Conservation (phyloP, 2,797 vertebrate species). For the Rhabdophis nuchalis region DNA sequence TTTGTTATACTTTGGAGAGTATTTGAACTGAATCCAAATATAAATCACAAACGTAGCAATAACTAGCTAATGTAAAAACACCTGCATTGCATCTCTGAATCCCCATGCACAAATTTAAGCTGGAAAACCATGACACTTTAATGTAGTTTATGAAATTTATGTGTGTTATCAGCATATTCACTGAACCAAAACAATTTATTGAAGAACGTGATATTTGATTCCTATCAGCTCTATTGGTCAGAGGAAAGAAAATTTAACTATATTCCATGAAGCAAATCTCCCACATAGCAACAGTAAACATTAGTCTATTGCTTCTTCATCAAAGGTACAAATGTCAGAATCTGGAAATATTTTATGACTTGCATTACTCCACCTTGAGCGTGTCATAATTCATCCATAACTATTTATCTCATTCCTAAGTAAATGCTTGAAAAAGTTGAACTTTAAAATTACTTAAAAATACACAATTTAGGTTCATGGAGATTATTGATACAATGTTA, state of each 20-base stretch:
- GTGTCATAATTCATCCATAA: conserved; percentile 46
- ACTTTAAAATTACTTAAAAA: background rate
- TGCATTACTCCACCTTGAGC: conserved; percentile 57
- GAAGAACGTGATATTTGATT: conserved; percentile 66
- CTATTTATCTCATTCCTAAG: conserved; percentile 36
- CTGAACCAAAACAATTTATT: conserved; percentile 65
- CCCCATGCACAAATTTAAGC: conserved; percentile 30
- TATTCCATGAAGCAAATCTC: conserved; percentile 48
- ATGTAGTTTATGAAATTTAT: conserved; percentile 59
- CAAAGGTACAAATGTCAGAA: conserved; percentile 46
- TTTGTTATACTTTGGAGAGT: conserved; percentile 13
- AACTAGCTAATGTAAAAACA: conserved; percentile 23
- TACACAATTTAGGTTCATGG: background rate
- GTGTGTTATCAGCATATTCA: conserved; percentile 56
- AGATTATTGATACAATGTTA: background rate
- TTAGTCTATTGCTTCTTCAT: conserved; percentile 48
- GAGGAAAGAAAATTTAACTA: conserved; percentile 46
- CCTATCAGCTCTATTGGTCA: conserved; percentile 55
- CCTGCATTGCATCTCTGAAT: conserved; percentile 4
- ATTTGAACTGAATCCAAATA: conserved; percentile 15
- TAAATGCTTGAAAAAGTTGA: background rate
- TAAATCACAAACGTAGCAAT: background rate
- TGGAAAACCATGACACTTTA: conserved; percentile 54
- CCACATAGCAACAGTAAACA: conserved; percentile 38
- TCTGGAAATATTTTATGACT: conserved; percentile 55